Base-by-base conservation (phyloP, 2,797 vertebrate species). In the Alosa sapidissima region DNA sequence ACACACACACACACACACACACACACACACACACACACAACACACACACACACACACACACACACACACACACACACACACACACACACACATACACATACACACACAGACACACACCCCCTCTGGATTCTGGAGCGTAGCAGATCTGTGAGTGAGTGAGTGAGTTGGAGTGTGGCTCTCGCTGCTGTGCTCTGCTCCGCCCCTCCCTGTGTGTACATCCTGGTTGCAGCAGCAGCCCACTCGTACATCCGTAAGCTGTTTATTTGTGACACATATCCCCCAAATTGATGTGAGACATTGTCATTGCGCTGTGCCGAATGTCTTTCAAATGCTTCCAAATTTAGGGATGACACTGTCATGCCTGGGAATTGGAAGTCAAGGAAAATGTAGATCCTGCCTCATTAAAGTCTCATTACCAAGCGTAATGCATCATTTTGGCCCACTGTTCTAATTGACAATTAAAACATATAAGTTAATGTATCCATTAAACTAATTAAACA, bases 401-500 rank as follows among this genome's bases (percentile, higher is more conserved):
- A 91, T 95, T 94, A 94, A 94, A 95, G 94, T 75, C 85, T 88
- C 91, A 93, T 95, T 94, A 94, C 89, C 33, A 88, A 89, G 85
- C 84, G 90, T 89, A 92, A 92, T 93, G 92, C 89, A 92, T 95
- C 92, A 94, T 93, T 94, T 94, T 86, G 85, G 87, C 90, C 92
- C 89, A 88, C 88, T 83, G 84, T 91, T 94, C 93, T 92, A 94
- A 94, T 92, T 94, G 92, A 92, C 94, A 94, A 94, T 94, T 93
- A 92, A 94, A 92, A 93, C 89, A 91, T 93, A 92, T 92, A 94
- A 91, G 87, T 92, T 92, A 92, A 93, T 92, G 86, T 92, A 91
- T 93, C 91, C 91, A 93, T 95, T 94, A 93, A 88, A 91, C 87
- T 93, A 93, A 94, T 93, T 93, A 93, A 95, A 94, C 89, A 89